Conservation (phyloP, 2,797 vertebrate species). For the Chaetophractus vellerosus region DNA sequence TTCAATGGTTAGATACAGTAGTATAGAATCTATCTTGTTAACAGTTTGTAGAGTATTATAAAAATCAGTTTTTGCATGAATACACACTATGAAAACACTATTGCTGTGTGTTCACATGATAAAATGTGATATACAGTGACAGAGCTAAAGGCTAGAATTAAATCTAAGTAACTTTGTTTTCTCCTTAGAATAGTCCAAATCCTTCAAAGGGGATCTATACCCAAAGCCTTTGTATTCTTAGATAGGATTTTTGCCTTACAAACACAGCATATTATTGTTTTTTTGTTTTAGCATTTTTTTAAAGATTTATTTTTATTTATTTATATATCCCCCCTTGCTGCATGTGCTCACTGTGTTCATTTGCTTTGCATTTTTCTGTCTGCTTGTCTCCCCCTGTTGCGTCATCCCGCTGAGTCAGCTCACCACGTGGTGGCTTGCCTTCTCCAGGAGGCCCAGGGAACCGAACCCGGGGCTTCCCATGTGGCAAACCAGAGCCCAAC, state of each 20-base stretch:
- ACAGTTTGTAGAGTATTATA: neutral
- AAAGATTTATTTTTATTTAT: too few relatives aligned
- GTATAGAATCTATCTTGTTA: neutral
- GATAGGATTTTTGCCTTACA: slow-evolving; percentile 28
- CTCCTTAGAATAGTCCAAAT: neutral
- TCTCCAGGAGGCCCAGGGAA: too few relatives aligned
- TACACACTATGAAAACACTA: neutral
- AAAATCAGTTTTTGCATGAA: neutral
- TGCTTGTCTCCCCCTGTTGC: too few relatives aligned
- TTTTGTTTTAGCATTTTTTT: too few relatives aligned
- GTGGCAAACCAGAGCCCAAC: too few relatives aligned
- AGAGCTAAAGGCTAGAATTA: slow-evolving; percentile 28
- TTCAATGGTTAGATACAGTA: neutral
- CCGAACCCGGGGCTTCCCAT: too few relatives aligned
- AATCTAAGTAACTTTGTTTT: slow-evolving; percentile 16
- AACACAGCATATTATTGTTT: neutral
- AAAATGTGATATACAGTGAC: neutral
- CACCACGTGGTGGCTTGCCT: too few relatives aligned
- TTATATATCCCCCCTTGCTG: too few relatives aligned
- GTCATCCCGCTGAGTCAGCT: too few relatives aligned
- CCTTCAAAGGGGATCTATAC: neutral
- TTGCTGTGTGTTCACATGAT: neutral
- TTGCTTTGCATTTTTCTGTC: too few relatives aligned
- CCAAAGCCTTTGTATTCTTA: neutral
- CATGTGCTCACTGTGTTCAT: too few relatives aligned